Percentiles rank a stretch among this genome's conserved stretches.
These are phyloP conservation scores for Vultur gryphus DNA, from an alignment of 2,797 vertebrate species.

Conservation along the genomic window DNA sequence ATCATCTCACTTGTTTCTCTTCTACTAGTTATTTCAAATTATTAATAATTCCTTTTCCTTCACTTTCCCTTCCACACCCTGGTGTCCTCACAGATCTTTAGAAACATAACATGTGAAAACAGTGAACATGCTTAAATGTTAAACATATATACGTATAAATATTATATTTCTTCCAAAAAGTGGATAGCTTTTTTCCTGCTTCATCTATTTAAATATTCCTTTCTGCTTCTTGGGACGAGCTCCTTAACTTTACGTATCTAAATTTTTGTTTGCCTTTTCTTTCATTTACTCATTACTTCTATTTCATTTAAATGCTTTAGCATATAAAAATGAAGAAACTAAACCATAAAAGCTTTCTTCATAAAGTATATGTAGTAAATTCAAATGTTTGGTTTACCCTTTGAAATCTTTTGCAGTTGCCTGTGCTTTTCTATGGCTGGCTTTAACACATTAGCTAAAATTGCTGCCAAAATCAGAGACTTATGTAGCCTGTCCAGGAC, in stretches of 20 bases:
- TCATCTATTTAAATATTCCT: neutral
- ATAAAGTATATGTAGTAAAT: neutral
- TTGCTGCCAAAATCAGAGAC: neutral
- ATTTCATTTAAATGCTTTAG: neutral
- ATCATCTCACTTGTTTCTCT: neutral
- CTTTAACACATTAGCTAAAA: constrained; percentile 1
- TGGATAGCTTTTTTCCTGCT: neutral
- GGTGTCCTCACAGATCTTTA: neutral
- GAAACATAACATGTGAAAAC: neutral
- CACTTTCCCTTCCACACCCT: neutral
- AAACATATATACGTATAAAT: neutral
- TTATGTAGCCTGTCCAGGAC: neutral
- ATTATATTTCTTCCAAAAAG: neutral
- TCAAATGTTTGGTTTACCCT: neutral
- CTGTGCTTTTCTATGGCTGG: neutral
- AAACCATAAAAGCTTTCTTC: neutral
- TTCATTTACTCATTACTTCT: neutral
- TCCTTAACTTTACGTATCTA: neutral
- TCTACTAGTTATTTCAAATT: neutral
- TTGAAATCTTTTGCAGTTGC: neutral
- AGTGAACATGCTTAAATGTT: neutral
- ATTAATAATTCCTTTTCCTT: neutral
- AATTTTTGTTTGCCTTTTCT: neutral
- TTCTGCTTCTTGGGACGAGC: neutral
- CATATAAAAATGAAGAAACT: neutral